phyloP scores from a whole-genome alignment of 2,113 vertebrate genomes.

The Leucopternis melanops region DNA sequence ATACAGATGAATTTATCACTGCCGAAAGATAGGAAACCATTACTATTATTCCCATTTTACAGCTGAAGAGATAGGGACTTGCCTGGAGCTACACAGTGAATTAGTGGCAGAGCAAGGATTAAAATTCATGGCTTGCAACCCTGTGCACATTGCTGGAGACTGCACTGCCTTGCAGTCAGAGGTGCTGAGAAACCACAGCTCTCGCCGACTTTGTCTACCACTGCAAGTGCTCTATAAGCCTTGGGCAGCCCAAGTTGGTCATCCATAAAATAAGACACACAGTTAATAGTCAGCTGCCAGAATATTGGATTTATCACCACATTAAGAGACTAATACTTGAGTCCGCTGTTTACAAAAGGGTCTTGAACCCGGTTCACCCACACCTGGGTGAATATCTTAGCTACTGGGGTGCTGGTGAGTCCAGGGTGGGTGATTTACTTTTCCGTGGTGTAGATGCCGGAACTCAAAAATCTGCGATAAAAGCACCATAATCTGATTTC shows the following conservation, averaged over 20 bases:
- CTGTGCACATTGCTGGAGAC: background rate
- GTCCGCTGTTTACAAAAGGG: background rate
- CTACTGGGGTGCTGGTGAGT: background rate
- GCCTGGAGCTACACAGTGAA: conserved; percentile 35
- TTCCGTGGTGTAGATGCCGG: background rate
- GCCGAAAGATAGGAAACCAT: conserved; percentile 9
- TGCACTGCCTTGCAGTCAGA: background rate
- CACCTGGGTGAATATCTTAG: background rate
- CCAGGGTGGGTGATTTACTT: background rate
- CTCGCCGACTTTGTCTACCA: background rate
- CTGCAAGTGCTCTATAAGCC: background rate
- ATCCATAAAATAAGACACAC: conserved; percentile 11
- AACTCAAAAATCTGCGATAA: background rate
- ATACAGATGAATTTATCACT: conserved; percentile 2
- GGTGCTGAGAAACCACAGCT: background rate
- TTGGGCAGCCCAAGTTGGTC: background rate
- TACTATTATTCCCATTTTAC: conserved; percentile 54
- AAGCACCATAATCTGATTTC: background rate
- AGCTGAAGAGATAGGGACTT: conserved; percentile 40
- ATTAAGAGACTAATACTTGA: background rate
- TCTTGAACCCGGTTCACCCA: background rate
- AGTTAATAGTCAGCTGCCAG: background rate
- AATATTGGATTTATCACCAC: background rate
- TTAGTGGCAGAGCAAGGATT: conserved; percentile 32
- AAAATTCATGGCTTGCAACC: conserved; percentile 23